phyloP scores from a whole-genome alignment of 2,113 vertebrate genomes.

The Xenopus tropicalis region DNA sequence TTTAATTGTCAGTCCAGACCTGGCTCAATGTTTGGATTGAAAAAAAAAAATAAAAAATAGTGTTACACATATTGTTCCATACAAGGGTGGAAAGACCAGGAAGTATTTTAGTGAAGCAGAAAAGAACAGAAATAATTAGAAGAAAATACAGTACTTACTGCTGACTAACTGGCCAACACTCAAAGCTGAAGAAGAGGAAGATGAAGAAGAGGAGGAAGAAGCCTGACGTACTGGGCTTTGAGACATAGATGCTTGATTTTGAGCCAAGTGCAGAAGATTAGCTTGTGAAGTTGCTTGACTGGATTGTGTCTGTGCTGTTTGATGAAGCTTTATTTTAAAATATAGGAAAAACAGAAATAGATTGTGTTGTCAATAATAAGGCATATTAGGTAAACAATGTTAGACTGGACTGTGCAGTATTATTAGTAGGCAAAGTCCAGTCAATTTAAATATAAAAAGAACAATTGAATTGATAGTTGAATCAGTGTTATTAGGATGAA shows the following conservation, averaged over 20 bases:
- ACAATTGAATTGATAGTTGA: too few relatives aligned
- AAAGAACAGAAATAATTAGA: constrained; percentile 37
- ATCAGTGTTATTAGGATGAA: too few relatives aligned
- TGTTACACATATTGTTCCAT: too few relatives aligned
- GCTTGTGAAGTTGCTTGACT: constrained; percentile 81
- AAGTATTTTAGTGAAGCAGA: not conserved
- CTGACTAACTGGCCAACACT: constrained; percentile 98
- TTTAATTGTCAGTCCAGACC: too few relatives aligned
- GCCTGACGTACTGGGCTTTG: constrained; percentile 76
- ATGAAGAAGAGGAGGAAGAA: constrained; percentile 89
- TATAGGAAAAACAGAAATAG: constrained; percentile 55
- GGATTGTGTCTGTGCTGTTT: constrained; percentile 79
- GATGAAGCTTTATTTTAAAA: constrained; percentile 75
- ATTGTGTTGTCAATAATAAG: not conserved
- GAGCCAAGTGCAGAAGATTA: constrained; percentile 90
- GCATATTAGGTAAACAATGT: not conserved
- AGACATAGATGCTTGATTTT: constrained; percentile 85
- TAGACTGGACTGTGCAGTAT: constrained; percentile 9
- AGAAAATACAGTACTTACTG: constrained; percentile 84
- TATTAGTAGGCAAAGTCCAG: not conserved
- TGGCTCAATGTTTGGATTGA: too few relatives aligned
- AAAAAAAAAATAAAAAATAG: too few relatives aligned
- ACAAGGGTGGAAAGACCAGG: too few relatives aligned
- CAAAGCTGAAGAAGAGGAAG: constrained; percentile 93
- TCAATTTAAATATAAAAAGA: too few relatives aligned